Percentiles rank a stretch among this genome's conserved stretches.
These are phyloP conservation scores for Pristionchus exspectatus DNA, from an alignment of 2,888 invertebrate species.

Conservation along the genomic window DNA sequence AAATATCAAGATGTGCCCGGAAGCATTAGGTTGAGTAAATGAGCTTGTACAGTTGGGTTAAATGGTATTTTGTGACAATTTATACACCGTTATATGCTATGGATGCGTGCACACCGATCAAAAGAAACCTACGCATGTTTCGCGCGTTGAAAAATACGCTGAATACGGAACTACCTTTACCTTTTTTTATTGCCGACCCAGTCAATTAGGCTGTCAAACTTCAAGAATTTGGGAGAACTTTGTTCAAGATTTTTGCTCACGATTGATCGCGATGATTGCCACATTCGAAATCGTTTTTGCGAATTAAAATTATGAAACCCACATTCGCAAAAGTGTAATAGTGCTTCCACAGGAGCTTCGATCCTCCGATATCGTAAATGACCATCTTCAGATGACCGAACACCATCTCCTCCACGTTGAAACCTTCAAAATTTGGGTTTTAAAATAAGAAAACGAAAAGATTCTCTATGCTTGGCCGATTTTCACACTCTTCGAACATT, in stretches of 20 bases:
- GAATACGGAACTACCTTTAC: no score
- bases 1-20: neutral
- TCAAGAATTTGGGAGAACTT: neutral
- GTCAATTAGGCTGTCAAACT: no score
- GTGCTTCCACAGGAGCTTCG: conserved; percentile 32
- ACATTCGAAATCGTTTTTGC: no score
- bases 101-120: no score
- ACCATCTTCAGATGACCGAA: conserved; percentile 3
- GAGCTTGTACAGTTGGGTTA: neutral
- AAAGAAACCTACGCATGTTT: no score
- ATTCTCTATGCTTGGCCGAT: no score
- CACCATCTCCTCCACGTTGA: conserved; percentile 26
- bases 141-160: no score
- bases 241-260: no score
- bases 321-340: conserved; percentile 32
- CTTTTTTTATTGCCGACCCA: no score
- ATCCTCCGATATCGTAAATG: conserved; percentile 25
- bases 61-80: neutral
- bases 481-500: neutral
- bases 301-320: neutral
- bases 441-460: no score
- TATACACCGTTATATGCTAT: no score
- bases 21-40: neutral
- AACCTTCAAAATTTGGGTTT: neutral
- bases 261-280: no score